A percentile compares a stretch with the other conserved stretches of the same genome.
Evolutionary conservation across 2,113 vertebrate genomes (phyloP).

Genomic region (Neotragus pygmaeus): DNA sequence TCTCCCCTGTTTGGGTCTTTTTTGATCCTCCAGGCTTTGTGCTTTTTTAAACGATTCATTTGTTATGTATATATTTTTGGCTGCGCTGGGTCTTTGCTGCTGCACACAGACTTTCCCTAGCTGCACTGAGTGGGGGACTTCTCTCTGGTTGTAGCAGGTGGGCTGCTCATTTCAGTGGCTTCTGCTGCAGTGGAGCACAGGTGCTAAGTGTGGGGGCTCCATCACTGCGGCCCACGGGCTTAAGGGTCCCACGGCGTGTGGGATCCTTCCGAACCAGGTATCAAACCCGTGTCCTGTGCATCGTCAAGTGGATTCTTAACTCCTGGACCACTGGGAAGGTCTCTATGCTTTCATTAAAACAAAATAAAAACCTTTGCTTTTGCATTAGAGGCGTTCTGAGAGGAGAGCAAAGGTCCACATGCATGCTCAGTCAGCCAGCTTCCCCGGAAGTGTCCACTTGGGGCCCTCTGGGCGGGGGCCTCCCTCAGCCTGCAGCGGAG

Average conservation of each 20-base stretch:
- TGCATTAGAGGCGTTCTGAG: not conserved
- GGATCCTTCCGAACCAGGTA: not conserved
- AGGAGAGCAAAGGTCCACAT: not conserved
- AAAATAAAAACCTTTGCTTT: not conserved
- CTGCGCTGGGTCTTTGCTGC: not conserved
- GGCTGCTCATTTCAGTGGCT: not conserved
- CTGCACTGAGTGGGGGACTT: not conserved
- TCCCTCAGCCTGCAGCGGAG: not conserved
- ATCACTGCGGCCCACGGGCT: fast-evolving
- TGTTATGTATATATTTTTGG: not conserved
- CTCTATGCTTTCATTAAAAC: not conserved
- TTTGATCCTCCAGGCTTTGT: not conserved
- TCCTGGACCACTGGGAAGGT: not conserved
- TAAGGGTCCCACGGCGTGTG: not conserved
- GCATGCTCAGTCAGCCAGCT: not conserved
- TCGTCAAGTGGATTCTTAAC: not conserved
- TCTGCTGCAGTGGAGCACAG: not conserved
- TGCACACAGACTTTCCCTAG: not conserved
- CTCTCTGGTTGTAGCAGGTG: not conserved
- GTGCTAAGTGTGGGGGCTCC: not conserved
- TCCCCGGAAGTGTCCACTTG: not conserved
- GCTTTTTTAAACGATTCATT: not conserved
- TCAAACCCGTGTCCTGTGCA: not conserved
- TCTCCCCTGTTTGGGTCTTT: not conserved
- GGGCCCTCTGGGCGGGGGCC: not conserved